A percentile compares a stretch with the other conserved stretches of the same genome.
phyloP scores from a whole-genome alignment of 2,797 vertebrate species.

The Paedocypris micromegethes region DNA sequence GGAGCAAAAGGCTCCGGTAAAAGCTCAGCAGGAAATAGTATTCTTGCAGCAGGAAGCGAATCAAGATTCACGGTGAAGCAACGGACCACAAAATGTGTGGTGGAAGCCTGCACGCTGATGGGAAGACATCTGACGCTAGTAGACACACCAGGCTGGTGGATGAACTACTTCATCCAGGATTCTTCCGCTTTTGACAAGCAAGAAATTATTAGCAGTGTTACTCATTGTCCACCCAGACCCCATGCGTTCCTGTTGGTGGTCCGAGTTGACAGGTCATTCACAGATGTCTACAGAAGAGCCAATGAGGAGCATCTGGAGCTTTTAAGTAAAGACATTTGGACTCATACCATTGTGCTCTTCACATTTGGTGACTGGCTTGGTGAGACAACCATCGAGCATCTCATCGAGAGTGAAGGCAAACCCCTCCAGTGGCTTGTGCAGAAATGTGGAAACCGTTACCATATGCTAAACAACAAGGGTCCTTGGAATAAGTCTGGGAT shows the following conservation, averaged over 20 bases:
- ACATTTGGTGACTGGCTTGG: slow-evolving; percentile 64
- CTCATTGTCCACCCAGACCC: slow-evolving; percentile 62
- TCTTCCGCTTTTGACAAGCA: slow-evolving; percentile 55
- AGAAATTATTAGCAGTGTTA: slow-evolving; percentile 59
- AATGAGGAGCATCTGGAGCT: slow-evolving; percentile 60
- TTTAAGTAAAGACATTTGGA: slow-evolving; percentile 54
- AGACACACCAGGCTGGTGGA: slow-evolving; percentile 70
- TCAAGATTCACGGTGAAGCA: slow-evolving; percentile 53
- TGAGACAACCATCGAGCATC: slow-evolving; percentile 51
- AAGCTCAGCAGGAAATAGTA: slow-evolving; percentile 57
- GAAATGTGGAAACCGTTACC: slow-evolving; percentile 59
- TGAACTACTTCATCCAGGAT: slow-evolving; percentile 56
- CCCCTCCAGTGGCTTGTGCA: slow-evolving; percentile 56
- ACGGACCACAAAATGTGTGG: slow-evolving; percentile 53
- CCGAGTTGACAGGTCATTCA: slow-evolving; percentile 61
- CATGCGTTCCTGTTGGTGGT: slow-evolving; percentile 64
- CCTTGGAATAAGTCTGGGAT: slow-evolving; percentile 57
- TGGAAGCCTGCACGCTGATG: slow-evolving; percentile 45
- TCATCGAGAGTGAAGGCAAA: slow-evolving; percentile 62
- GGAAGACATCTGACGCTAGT: slow-evolving; percentile 59
- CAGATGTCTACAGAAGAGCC: slow-evolving; percentile 50
- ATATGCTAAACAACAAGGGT: slow-evolving; percentile 58
- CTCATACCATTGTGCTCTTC: slow-evolving; percentile 57
- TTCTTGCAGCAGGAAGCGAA: slow-evolving; percentile 59
- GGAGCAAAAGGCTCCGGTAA: slow-evolving; percentile 68